Conservation (phyloP, 2,888 invertebrate species). For the Netelia inedita region DNA sequence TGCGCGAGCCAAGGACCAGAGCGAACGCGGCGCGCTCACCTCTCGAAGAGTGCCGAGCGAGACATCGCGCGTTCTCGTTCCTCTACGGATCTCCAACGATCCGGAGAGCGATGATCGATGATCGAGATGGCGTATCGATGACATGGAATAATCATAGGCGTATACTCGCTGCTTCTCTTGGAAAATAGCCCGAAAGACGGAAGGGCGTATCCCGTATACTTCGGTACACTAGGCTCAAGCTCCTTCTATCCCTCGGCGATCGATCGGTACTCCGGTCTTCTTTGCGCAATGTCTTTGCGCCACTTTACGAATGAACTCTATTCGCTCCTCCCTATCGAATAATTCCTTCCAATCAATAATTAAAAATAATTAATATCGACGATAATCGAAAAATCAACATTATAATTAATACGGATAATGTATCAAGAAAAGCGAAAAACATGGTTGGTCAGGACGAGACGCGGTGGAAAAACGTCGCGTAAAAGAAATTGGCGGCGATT, state of each 20-base stretch:
- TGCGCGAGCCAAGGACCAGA: slow-evolving; percentile 9
- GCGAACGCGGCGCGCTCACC: slow-evolving; percentile 12
- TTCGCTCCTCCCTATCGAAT: slow-evolving; percentile 56
- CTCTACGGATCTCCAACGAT: slow-evolving; percentile 65
- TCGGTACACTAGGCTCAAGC: background rate
- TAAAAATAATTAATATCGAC: background rate
- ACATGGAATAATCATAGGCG: slow-evolving; percentile 77
- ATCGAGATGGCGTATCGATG: slow-evolving; percentile 74
- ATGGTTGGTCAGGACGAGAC: too few relatives aligned
- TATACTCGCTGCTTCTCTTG: slow-evolving; percentile 27
- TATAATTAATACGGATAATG: background rate
- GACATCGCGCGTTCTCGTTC: slow-evolving; percentile 45
- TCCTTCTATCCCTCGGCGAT: background rate
- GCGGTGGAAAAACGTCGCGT: too few relatives aligned
- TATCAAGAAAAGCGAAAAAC: too few relatives aligned
- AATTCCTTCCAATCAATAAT: too few relatives aligned
- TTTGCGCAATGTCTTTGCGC: slow-evolving; percentile 35
- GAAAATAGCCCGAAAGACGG: background rate
- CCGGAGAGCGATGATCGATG: slow-evolving; percentile 78
- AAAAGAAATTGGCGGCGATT: slow-evolving; percentile 20
- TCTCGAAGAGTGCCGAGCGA: slow-evolving; percentile 60
- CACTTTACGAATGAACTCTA: slow-evolving; percentile 50
- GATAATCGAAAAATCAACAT: background rate
- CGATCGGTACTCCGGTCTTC: background rate
- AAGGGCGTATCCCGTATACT: background rate